Conservation (phyloP, 2,888 invertebrate genomes). For the Tipula vernalis region DNA sequence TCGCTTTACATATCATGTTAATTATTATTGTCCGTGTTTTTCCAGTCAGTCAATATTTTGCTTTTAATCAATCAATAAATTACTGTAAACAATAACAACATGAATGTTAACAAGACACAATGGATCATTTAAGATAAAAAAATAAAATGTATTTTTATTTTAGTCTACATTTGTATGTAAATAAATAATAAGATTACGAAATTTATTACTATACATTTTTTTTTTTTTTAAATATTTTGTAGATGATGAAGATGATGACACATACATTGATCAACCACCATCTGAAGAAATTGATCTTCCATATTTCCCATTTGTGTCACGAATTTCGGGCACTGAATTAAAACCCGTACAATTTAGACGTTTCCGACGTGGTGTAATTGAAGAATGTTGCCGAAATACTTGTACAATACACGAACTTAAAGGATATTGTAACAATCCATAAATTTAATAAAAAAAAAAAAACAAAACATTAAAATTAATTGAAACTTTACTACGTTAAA, state of each 20-base stretch:
- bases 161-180: not conserved
- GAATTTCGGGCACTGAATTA: not conserved
- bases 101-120: not conserved
- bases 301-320: not conserved
- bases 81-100: not conserved
- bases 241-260: not conserved
- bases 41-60: not conserved
- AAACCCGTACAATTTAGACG: conserved; percentile 11
- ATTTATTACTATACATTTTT: not conserved
- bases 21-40: not conserved
- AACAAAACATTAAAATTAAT: not conserved
- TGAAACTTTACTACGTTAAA: not conserved
- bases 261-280: not conserved
- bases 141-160: not conserved
- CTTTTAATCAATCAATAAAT: not conserved
- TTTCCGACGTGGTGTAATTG: conserved; percentile 28
- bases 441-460: not conserved
- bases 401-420: conserved; percentile 30
- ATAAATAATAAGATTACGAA: not conserved
- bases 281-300: not conserved
- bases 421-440: conserved; percentile 28
- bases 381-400: conserved; percentile 36
- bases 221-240: not conserved
- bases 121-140: not conserved
- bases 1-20: not conserved